Evolutionary conservation across 2,797 vertebrate genomes (phyloP), one percentile per base, ranked within the genome.

Genomic region (Psittacula echo): DNA sequence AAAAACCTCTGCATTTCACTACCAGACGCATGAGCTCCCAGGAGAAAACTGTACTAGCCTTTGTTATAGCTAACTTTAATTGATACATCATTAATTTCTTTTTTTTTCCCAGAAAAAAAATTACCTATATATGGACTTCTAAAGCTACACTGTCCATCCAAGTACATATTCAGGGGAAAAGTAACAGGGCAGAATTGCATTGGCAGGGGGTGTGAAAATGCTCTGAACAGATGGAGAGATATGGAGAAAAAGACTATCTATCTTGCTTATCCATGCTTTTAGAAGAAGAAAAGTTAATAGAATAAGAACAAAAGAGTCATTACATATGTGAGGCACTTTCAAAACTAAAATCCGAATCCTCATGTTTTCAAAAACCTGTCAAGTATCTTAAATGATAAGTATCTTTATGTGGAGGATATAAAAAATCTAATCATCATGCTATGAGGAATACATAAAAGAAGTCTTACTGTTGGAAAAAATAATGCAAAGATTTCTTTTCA

Each of bases 61-160:
- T 89, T 74, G 85, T 85, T 50, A 54, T 12, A 64, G 94, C 87
- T 95, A 83, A 94, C 94, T 96, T 86, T 93, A 94, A 89, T 72
- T 65, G 94, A 24, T 24, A 58, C n/a, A 24, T 11, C 16, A 34
- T 24, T 58, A 24, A 58, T 58, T 34, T 34, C 10, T 58, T 34
- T 58, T 23, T 23, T 58, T 58, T 24, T 7, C 22, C 14, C 7
- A 86, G 95, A 95, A 95, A 97, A 94, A 92, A 86, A 91, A 85
- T 91, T 97, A 93, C 95, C 94, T 95, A 45, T 80, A 77, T 91
- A 75, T 8, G 91, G 93, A 93, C 94, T 96, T 95, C 95, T 92
- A 50, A 85, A 83, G 84, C 86, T 94, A 44, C 4, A 2, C 85
- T 94, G 82, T 86, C 94, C 86, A 12, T 91, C 96, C 77, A 83